These are phyloP conservation scores for Diprion similis DNA, from an alignment of 1,140 invertebrate species.

Conservation along the genomic window DNA sequence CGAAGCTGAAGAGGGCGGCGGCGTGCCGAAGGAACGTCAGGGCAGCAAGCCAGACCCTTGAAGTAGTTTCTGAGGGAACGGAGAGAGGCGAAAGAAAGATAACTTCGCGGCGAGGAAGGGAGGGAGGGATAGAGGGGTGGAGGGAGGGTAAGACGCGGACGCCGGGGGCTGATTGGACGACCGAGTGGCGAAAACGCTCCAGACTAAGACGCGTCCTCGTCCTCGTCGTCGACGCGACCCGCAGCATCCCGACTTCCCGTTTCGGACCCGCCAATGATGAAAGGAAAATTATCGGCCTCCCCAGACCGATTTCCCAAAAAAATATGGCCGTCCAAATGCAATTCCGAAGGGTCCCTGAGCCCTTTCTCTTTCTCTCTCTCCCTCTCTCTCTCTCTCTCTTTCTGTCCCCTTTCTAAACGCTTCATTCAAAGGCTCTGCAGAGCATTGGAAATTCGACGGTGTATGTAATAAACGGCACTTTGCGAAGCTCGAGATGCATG, in stretches of 20 bases:
- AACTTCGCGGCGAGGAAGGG: slow-evolving; percentile 58
- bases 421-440: too few relatives aligned
- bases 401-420: too few relatives aligned
- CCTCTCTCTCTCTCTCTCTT: too few relatives aligned
- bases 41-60: background rate
- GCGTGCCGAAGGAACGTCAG: background rate
- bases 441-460: too few relatives aligned
- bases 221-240: background rate
- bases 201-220: background rate
- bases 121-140: slow-evolving; percentile 53
- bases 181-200: background rate
- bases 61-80: background rate
- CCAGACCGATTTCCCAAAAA: slow-evolving; percentile 48
- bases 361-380: too few relatives aligned
- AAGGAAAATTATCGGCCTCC: slow-evolving; percentile 48
- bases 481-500: too few relatives aligned
- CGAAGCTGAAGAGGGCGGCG: too few relatives aligned
- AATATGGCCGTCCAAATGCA: slow-evolving; percentile 57
- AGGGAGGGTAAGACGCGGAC: slow-evolving; percentile 57
- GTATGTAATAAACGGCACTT: too few relatives aligned
- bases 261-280: slow-evolving; percentile 41
- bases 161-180: slow-evolving; percentile 51
- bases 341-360: slow-evolving; percentile 39
- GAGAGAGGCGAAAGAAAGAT: slow-evolving; percentile 61
- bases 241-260: background rate